Percentiles rank a stretch among this genome's conserved stretches.
These are phyloP conservation scores for Molorchus minor DNA, from an alignment of 2,888 invertebrate species.

Conservation along the genomic window DNA sequence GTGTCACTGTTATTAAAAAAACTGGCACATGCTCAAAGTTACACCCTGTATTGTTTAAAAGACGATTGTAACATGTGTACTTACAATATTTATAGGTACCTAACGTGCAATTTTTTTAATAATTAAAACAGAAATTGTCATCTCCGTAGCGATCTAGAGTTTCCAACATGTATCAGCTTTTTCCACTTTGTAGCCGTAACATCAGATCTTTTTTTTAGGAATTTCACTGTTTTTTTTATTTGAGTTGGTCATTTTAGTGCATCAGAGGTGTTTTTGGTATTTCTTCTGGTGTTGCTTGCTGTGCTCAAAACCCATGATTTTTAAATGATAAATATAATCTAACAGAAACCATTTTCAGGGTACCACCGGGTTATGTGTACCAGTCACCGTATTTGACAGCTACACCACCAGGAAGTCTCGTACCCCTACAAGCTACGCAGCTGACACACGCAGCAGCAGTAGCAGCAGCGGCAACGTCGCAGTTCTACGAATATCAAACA, in stretches of 20 bases:
- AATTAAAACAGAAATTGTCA: too few relatives aligned
- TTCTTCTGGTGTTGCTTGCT: conserved; percentile 61
- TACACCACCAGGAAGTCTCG: conserved; percentile 71
- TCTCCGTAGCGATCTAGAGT: too few relatives aligned
- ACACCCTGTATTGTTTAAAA: too few relatives aligned
- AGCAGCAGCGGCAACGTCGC: conserved; percentile 81
- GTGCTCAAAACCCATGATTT: conserved; percentile 43
- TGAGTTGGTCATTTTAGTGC: conserved; percentile 44
- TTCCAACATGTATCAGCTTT: conserved; percentile 5
- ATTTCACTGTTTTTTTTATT: conserved; percentile 33
- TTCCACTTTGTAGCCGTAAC: conserved; percentile 2
- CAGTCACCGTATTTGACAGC: conserved; percentile 77
- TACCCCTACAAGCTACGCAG: conserved; percentile 73
- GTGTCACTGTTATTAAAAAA: too few relatives aligned
- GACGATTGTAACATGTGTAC: too few relatives aligned
- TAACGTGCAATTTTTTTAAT: too few relatives aligned
- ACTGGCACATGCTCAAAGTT: too few relatives aligned
- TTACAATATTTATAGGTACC: too few relatives aligned
- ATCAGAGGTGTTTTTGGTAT: conserved; percentile 54
- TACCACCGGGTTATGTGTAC: conserved; percentile 81
- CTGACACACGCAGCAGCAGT: conserved; percentile 81
- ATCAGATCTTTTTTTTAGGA: conserved; percentile 4
- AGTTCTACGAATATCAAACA: conserved; percentile 80
- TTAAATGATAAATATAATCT: conserved; percentile 15
- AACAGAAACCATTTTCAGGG: conserved; percentile 62